Evolutionary conservation across 2,113 vertebrate species (phyloP), one percentile per base, ranked within the genome.

Genomic region (Phylloscopus trochiloides): DNA sequence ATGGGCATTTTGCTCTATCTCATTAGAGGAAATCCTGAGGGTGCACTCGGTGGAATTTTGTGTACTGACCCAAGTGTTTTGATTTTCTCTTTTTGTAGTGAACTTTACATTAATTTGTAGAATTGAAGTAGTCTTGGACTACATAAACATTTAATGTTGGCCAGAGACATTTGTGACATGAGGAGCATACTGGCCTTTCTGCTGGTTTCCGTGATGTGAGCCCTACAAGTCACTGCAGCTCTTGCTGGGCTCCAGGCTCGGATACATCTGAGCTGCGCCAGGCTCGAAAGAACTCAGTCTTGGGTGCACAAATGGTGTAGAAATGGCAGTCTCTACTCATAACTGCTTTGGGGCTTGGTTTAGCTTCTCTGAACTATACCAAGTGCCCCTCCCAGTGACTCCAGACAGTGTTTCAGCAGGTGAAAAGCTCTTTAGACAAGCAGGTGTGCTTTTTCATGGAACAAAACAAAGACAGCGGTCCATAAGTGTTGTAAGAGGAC

Each of bases 61-160:
- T 76, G 42, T 78, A 91, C 93, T 92, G 78, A 73, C 57, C 14
- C 61, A 71, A 65, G 75, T 45, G 77, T 63, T 95, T 94, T 84
- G 32, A 70, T 92, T 74, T 92, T 63, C 19, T 36, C 81, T 85
- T 92, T 92, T 93, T 65, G 50, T 32, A 40, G 16, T 72, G 31
- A 88, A 50, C 17, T 43, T 71, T 86, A 72, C 81, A 36, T 65
- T 85, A 63, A 75, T 88, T 94, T 91, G 63, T 88, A 40, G 87
- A 90, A 93, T 51, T 87, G 73, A 45, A 70, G 83, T 90, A 85
- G 62, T 75, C 79, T 94, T 90, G 28, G 17, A 62, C 67, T 85
- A 50, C 24, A 62, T 28, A 81, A 55, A 50, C 59, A 24, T 63
- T 90, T 80, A 26, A 34, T 91, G 43, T 42, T 76, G 40, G 29